Conservation (phyloP, 2,797 vertebrate species). For the Buceros bicornis region DNA sequence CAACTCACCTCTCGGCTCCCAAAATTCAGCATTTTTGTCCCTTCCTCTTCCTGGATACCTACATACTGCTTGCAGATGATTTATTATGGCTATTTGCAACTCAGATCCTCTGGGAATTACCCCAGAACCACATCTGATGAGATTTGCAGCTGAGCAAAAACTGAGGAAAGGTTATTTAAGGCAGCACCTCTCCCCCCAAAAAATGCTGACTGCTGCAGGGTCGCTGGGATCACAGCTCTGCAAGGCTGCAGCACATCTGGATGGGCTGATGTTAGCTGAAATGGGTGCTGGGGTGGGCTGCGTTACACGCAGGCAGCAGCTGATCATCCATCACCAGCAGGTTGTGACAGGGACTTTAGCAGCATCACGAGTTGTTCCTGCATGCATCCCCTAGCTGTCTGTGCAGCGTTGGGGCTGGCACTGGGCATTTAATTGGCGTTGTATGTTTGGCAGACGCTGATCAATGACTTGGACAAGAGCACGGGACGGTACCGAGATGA, state of each 20-base stretch:
- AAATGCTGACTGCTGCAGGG: neutral
- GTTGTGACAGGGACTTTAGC: neutral
- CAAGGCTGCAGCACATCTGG: neutral
- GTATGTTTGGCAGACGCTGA: constrained; percentile 85
- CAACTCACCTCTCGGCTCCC: accelerated
- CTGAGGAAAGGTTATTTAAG: neutral
- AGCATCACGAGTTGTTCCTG: neutral
- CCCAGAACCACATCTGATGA: neutral
- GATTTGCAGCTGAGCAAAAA: neutral
- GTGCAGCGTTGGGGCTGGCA: neutral
- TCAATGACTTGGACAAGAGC: constrained; percentile 96
- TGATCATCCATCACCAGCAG: neutral
- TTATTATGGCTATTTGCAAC: neutral
- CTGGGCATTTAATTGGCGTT: accelerated
- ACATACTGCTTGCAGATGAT: neutral
- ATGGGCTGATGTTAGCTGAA: neutral
- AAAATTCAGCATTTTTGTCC: neutral
- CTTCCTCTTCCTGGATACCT: neutral
- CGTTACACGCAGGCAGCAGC: neutral
- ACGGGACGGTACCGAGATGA: constrained; percentile 96
- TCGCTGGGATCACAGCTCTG: neutral
- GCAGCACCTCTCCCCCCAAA: neutral
- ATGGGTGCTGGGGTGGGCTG: neutral
- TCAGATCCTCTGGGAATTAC: neutral
- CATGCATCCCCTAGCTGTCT: accelerated